Evolutionary conservation across 2,888 invertebrate genomes (phyloP), one percentile per base, ranked within the genome.

Genomic region (Laspeyria flexula): DNA sequence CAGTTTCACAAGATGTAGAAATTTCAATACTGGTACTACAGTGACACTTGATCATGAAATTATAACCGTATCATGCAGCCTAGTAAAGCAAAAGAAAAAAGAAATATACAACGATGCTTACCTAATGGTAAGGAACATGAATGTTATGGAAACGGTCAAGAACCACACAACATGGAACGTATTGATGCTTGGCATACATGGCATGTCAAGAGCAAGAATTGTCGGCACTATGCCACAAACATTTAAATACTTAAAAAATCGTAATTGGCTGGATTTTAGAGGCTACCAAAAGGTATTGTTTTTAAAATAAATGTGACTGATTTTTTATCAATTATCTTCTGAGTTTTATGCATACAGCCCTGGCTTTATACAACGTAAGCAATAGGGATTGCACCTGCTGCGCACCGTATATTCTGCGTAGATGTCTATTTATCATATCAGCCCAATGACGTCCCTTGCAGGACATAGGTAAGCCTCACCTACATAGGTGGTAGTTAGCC

Each of bases 141-240:
- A 43, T 25, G 7, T 21, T n/a, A 9, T 21, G n/a, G 1, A 15
- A 39, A 30, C 47, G 13, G 3, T 5, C 21, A 48, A 42, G 41
- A 34, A 1, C 5, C 40, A 38, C 7, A 60, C 64, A 4, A 34
- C 49, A 18, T 88, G 90, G 83, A 93, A 92, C 55, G 94, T 97
- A 2, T 85, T 97, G n/a, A 83, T 97, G 65, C 77, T 98, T 15
- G 97, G 97, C 16, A 95, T 98, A 64, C 97, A 97, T 71, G 96
- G 96, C 41, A 95, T 97, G 59, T 97, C 97, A 0, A 92, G 97
- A 42, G 92, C 96, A 9, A 96, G 97, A 83, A 93, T 96, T 43
- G 92, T 94, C 18, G 93, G 96, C 25, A 95, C 95, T 11, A 95
- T 97, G 94, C 96, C 96, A 0, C 91, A 92, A 65, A 97, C 97